These are phyloP conservation scores for Argyresthia goedartella DNA, from an alignment of 2,888 invertebrate genomes.

Conservation along the genomic window DNA sequence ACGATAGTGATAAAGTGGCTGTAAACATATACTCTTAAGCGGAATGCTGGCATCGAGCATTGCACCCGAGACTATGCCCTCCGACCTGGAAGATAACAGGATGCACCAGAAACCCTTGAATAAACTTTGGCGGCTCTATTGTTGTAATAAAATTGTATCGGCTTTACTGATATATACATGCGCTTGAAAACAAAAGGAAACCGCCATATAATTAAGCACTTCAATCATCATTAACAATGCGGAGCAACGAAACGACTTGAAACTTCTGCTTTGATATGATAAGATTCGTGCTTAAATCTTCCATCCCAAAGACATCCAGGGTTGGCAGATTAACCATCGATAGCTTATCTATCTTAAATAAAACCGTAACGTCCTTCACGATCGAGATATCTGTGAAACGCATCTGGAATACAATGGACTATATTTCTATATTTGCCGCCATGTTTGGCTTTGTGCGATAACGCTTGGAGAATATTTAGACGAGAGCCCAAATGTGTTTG, in stretches of 20 bases:
- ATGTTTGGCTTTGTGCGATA: slow-evolving; percentile 46
- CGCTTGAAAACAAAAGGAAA: too few species aligned
- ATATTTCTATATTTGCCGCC: slow-evolving; percentile 32
- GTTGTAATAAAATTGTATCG: not conserved
- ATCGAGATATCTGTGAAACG: slow-evolving; percentile 37
- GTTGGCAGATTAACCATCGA: too few species aligned
- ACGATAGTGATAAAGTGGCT: not conserved
- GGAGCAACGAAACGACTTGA: too few species aligned
- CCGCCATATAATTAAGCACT: too few species aligned
- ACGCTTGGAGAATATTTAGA: slow-evolving; percentile 46
- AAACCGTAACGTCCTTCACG: slow-evolving; percentile 31
- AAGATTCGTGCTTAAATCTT: too few species aligned
- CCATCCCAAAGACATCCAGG: slow-evolving; percentile 6
- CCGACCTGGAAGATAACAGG: slow-evolving; percentile 38
- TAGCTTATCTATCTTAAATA: slow-evolving; percentile 4
- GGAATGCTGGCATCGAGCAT: slow-evolving; percentile 20
- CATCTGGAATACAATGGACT: slow-evolving; percentile 37
- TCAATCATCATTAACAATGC: too few species aligned
- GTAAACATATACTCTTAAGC: not conserved
- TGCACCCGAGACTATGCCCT: slow-evolving; percentile 42
- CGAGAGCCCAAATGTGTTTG: slow-evolving; percentile 44
- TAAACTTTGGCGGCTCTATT: slow-evolving; percentile 1
- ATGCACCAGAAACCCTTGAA: slow-evolving; percentile 28
- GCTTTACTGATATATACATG: too few species aligned
- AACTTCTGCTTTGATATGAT: too few species aligned